Conservation (phyloP, 2,797 vertebrate species). For the Pyrocephalus nanus region DNA sequence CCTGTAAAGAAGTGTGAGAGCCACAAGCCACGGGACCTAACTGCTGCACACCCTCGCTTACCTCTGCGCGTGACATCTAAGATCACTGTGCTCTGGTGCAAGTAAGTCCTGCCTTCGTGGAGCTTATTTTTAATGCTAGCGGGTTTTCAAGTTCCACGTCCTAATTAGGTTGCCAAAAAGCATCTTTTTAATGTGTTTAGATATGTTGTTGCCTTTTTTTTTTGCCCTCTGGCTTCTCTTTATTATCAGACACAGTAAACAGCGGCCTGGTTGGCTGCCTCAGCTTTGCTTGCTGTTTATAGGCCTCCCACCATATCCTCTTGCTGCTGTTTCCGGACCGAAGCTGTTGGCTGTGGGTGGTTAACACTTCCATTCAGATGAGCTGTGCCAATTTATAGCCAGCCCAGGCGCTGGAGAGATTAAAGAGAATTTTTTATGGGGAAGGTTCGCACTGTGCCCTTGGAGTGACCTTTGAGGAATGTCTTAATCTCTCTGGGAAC, state of each 20-base stretch:
- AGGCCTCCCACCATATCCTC: constrained; percentile 64
- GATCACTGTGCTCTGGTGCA: background rate
- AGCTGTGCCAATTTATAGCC: constrained; percentile 62
- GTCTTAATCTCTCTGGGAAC: constrained; percentile 45
- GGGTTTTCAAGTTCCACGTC: background rate
- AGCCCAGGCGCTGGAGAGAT: constrained; percentile 60
- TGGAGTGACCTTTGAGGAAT: constrained; percentile 65
- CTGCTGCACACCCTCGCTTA: constrained; percentile 1
- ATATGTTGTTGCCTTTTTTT: constrained; percentile 29
- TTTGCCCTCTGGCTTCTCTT: constrained; percentile 33
- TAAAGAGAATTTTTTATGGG: constrained; percentile 65
- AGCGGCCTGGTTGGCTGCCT: constrained; percentile 52
- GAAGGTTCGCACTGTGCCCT: constrained; percentile 51
- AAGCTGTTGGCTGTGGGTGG: constrained; percentile 72
- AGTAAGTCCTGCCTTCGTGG: background rate
- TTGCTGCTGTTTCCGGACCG: constrained; percentile 68
- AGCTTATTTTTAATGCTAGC: constrained; percentile 27
- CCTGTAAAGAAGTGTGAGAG: background rate
- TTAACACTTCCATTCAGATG: constrained; percentile 68
- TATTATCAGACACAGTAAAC: constrained; percentile 47
- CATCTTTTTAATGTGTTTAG: constrained; percentile 6
- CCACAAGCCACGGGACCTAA: background rate
- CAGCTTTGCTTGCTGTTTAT: constrained; percentile 53
- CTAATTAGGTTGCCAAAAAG: constrained; percentile 15
- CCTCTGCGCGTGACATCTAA: background rate